Conservation (phyloP, 2,888 invertebrate species). For the Smittia aterrima region DNA sequence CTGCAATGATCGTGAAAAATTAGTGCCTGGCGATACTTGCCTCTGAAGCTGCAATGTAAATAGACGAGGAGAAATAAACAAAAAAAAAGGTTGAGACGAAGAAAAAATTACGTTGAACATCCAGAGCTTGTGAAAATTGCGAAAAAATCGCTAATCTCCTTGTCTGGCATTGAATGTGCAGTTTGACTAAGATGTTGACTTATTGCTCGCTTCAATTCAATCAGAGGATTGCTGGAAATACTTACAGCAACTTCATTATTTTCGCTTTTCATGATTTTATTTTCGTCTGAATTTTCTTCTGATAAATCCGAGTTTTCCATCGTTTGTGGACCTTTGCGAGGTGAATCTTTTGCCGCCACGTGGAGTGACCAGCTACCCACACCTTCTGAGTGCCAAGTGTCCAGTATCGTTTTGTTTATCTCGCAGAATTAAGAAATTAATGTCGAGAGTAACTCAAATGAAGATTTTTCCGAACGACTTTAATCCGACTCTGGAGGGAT, state of each 20-base stretch:
- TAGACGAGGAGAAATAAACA: conserved; percentile 35
- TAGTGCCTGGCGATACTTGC: background rate
- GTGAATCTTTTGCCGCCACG: background rate
- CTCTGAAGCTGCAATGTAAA: background rate
- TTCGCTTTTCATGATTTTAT: conserved; percentile 41
- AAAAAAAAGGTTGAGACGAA: conserved; percentile 33
- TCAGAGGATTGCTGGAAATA: conserved; percentile 1
- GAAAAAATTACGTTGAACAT: conserved; percentile 20
- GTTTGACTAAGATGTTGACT: background rate
- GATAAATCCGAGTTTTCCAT: conserved; percentile 12
- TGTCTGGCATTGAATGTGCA: background rate
- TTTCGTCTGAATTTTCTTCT: conserved; percentile 8
- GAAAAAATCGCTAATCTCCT: background rate
- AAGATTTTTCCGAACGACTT: background rate
- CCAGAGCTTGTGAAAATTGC: conserved; percentile 15
- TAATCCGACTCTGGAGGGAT: no score
- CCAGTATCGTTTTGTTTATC: background rate
- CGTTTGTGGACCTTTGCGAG: background rate
- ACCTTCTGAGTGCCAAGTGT: background rate
- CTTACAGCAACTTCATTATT: conserved; percentile 36
- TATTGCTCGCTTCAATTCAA: background rate
- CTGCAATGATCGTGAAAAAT: conserved; percentile 28
- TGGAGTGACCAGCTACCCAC: background rate
- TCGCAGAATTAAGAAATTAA: background rate
- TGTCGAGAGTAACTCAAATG: background rate